Conservation (phyloP, 2,113 vertebrate species). For the Catharus minimus region DNA sequence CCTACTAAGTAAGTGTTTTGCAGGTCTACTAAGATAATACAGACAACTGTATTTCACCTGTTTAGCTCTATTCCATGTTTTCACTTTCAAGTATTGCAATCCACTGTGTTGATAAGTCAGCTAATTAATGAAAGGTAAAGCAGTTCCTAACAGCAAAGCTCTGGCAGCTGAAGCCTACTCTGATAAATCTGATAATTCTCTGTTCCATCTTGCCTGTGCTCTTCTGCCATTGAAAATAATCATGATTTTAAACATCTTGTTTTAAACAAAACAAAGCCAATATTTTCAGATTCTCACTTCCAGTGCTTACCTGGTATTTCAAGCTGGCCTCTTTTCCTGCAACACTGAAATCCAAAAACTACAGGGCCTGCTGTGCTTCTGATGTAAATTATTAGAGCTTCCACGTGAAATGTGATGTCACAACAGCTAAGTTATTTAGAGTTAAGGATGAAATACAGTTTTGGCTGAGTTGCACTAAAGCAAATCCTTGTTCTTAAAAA, state of each 20-base stretch:
- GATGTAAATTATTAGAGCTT: background rate
- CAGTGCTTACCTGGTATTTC: background rate
- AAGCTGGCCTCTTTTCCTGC: background rate
- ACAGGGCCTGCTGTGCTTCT: background rate
- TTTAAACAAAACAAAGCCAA: background rate
- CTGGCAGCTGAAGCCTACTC: background rate
- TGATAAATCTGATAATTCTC: background rate
- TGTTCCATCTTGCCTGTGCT: background rate
- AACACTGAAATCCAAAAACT: constrained; percentile 2
- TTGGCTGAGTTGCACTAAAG: background rate
- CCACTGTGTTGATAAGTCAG: background rate
- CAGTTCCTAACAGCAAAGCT: background rate
- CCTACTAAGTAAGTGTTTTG: background rate
- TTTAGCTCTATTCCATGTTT: background rate
- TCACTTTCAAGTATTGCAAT: background rate
- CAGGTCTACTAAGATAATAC: background rate
- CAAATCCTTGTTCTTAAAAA: background rate
- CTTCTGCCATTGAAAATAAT: background rate
- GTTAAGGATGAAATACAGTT: background rate
- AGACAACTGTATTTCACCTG: background rate
- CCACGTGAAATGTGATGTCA: background rate
- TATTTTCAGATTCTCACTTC: background rate
- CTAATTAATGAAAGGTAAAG: background rate
- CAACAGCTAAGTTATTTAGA: background rate
- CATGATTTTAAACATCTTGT: background rate